Base-by-base conservation (phyloP, 23 tunicate species). In the Oikopleura vanhoeffeni region DNA sequence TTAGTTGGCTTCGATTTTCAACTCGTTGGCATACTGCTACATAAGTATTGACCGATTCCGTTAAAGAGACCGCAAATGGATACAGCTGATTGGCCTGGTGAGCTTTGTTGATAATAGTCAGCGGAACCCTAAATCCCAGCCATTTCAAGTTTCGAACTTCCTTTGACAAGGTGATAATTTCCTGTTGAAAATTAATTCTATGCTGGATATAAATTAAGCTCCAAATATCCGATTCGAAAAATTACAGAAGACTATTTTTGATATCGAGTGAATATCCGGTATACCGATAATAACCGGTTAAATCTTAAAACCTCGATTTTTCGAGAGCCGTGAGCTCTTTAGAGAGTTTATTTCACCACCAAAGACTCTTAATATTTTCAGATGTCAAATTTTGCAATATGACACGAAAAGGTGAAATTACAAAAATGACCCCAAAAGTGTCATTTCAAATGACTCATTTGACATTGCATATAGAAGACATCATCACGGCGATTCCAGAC, bases 81-180 rank as follows among this genome's bases (percentile, higher is more conserved):
- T 93, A 93, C 40, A 93, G 86, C 88, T 93, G 98, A 41, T 93
- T 93, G 1, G 98, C 98, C 97, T 93, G 98, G 83, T 93, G 98
- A 40, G 98, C 98, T 83, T 93, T 93, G 87, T 93, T 93, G 40
- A 93, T 92, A 39, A 93, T 93, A 3, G 94, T 86, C 82, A 93
- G 83, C 32, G 98, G 98, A 40, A 93, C 91, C 71, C 98, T 57
- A 49, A 89, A 93, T 76, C 98, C 98, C 57, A 93, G 91, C 89
- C 91, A 93, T 79, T 93, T 93, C 89, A 93, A 71, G 40, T 93
- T 90, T 40, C 98, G 79, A 41, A 86, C 94, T 90, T 93, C 98
- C 84, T 93, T 93, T 49, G 98, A 90, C 76, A 93, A 87, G 27
- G 90, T 88, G 57, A 93, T 93, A 40, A 93, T 87, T 83, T 93